Evolutionary conservation across 2,113 vertebrate genomes (phyloP).

Genomic region (Poecilia latipinna): DNA sequence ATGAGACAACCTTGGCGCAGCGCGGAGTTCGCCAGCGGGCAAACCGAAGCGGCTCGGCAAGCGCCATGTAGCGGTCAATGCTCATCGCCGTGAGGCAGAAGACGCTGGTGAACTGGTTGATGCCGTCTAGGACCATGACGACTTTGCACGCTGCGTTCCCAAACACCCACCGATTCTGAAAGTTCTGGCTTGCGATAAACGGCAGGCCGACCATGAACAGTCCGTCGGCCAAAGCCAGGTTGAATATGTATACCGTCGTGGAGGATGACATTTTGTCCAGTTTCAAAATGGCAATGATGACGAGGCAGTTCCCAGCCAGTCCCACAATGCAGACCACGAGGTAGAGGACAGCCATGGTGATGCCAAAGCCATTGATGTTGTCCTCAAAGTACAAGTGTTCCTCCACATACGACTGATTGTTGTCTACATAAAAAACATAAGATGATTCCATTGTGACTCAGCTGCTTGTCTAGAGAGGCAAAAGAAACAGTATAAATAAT

Average conservation of each 20-base stretch:
- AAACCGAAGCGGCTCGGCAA: constrained; percentile 71
- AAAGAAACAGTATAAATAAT: neutral
- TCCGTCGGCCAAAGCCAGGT: constrained; percentile 81
- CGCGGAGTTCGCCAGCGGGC: constrained; percentile 69
- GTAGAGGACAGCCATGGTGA: constrained; percentile 73
- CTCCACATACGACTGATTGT: constrained; percentile 47
- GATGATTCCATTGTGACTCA: constrained; percentile 47
- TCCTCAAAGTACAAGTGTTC: constrained; percentile 22
- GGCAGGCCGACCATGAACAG: constrained; percentile 83
- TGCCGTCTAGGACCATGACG: constrained; percentile 82
- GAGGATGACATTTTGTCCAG: constrained; percentile 78
- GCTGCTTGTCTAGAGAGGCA: neutral
- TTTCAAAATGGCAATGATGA: constrained; percentile 75
- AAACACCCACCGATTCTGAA: constrained; percentile 76
- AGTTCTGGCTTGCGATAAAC: constrained; percentile 79
- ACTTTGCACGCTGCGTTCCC: constrained; percentile 74
- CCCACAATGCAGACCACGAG: constrained; percentile 77
- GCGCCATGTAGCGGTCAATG: constrained; percentile 80
- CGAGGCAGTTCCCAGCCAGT: constrained; percentile 76
- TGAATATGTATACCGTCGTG: constrained; percentile 82
- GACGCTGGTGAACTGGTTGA: constrained; percentile 85
- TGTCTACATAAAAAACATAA: constrained; percentile 11
- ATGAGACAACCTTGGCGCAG: constrained; percentile 71
- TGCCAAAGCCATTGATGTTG: constrained; percentile 42
- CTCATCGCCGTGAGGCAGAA: constrained; percentile 83